phyloP scores from a whole-genome alignment of 37 sponge, comb jelly and placozoan species.

The Hexactinellida sp. region DNA sequence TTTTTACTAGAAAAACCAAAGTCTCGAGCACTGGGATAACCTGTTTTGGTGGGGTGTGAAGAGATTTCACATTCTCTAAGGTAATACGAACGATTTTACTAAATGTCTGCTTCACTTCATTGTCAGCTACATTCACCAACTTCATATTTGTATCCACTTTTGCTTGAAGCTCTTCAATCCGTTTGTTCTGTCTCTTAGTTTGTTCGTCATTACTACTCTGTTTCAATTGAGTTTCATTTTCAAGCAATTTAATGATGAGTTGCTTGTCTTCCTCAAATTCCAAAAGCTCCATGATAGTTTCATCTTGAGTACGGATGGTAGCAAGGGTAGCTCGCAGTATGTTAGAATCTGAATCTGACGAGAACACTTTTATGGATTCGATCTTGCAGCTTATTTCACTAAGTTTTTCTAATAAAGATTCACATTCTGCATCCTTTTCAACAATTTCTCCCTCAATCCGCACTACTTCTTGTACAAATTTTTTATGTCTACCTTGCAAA shows the following conservation, averaged over 20 bases:
- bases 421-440: not conserved
- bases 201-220: not conserved
- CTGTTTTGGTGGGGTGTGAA: not conserved
- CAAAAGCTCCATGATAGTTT: not conserved
- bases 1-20: not conserved
- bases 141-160: not conserved
- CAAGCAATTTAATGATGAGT: not conserved
- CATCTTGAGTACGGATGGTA: not conserved
- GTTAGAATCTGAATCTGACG: not conserved
- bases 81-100: not conserved
- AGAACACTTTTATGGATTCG: not conserved
- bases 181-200: not conserved
- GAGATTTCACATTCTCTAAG: not conserved
- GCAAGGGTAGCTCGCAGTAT: not conserved
- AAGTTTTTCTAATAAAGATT: not conserved
- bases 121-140: not conserved
- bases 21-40: not conserved
- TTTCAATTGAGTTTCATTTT: slow-evolving; percentile 17
- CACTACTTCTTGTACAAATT: not conserved
- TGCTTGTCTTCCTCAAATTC: not conserved
- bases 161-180: not conserved
- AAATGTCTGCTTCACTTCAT: not conserved
- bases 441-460: not conserved
- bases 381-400: not conserved
- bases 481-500: not conserved